Evolutionary conservation across 2,113 vertebrate species (phyloP), one percentile per base, ranked within the genome.

Genomic region (Pelmatolapia mariae): DNA sequence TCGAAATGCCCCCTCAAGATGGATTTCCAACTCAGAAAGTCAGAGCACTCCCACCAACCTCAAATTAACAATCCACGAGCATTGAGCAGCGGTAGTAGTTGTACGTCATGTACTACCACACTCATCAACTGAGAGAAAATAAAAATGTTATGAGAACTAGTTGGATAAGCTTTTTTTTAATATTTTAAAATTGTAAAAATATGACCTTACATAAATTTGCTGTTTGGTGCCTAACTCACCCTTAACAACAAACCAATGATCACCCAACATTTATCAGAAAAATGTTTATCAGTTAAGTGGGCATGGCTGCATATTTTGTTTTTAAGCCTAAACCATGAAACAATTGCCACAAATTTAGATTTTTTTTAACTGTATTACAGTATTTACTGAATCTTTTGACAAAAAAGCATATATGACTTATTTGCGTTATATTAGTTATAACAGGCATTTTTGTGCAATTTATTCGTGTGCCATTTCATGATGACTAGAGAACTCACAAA

Each of bases 1-100:
- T 43, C 5, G 0, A 24, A 71, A 71, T 22, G 3, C 3, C 66
- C 5, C n/a, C 38, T 71, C n/a, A 71, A 71, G 36, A 24, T 40
- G 36, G 36, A 71, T 71, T 71, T 71, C 36, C 36, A 71, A 43
- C 66, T 71, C 36, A 40, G 63, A 68, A 71, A 24, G 12, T 71
- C 66, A 24, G 66, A 43, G n/a, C 36, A 3, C 36, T 40, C 36
- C 63, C 1, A 0, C 66, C n/a, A 16, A 4, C 36, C 7, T 15
- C n/a, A 9, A 16, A 1, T 16, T 71, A 43, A 71, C 66, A 71
- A 71, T 24, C 38, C 66, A 24, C 1, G 2, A 43, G 6, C 59
- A 9, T 15, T n/a, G 11, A 68, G 38, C 66, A 43, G 66, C 12
- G 1, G 59, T 36, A 63, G 16, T 63, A 63, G 29, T 19, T 33